phyloP scores from a whole-genome alignment of 2,888 invertebrate genomes.

The Eucera pruinosa region DNA sequence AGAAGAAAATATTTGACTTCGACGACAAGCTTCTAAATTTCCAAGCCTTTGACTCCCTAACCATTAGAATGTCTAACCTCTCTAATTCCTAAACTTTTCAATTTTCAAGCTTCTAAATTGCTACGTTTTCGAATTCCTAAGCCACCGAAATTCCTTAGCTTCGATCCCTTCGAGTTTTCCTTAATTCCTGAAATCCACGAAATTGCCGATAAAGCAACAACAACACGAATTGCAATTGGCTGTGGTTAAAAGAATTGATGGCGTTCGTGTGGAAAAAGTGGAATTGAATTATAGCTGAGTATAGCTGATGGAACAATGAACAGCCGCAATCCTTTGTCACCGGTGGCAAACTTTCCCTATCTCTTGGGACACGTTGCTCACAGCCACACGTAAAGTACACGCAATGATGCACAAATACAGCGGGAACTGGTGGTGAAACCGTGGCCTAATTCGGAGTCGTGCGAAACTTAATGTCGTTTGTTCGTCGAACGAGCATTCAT shows the following conservation, averaged over 20 bases:
- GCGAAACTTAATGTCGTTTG: slow-evolving; percentile 55
- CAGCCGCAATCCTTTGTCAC: slow-evolving; percentile 34
- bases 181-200: no score
- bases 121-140: no score
- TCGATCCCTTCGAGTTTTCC: no score
- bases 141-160: no score
- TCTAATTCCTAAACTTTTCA: no score
- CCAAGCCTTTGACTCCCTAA: no score
- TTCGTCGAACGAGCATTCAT: slow-evolving; percentile 51
- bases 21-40: no score
- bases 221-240: no score
- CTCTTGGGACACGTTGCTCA: slow-evolving; percentile 25
- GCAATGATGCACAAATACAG: background rate
- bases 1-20: no score
- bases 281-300: slow-evolving; percentile 35
- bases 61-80: no score
- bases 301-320: slow-evolving; percentile 27
- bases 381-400: background rate
- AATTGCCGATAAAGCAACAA: no score
- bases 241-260: slow-evolving; percentile 11
- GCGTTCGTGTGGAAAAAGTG: slow-evolving; percentile 6
- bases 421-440: background rate
- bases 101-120: no score
- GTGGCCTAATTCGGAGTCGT: slow-evolving; percentile 50
- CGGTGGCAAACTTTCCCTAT: slow-evolving; percentile 47